Conservation (phyloP, 1,140 invertebrate species). For the Harlomillsia oculata region DNA sequence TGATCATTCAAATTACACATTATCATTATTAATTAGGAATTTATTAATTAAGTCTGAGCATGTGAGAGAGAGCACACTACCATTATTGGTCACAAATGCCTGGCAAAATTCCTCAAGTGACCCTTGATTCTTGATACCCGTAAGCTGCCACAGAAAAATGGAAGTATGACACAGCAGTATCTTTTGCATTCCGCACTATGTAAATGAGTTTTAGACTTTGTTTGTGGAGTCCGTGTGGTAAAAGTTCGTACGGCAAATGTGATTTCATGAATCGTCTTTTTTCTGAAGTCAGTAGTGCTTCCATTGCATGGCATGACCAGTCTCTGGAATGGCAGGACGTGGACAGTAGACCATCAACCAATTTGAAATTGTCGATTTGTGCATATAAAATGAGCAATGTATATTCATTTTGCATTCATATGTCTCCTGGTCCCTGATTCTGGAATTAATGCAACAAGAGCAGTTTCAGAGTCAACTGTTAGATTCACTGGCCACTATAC, state of each 20-base stretch:
- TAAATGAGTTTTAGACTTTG: conserved; percentile 56
- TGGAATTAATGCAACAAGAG: too few species aligned
- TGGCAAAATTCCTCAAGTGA: conserved; percentile 16
- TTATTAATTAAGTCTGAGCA: background rate
- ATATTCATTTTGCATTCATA: too few species aligned
- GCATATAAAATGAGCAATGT: too few species aligned
- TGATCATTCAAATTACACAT: background rate
- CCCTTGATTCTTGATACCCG: conserved; percentile 46
- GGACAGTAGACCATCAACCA: too few species aligned
- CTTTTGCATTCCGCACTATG: conserved; percentile 82
- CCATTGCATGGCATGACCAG: conserved; percentile 13
- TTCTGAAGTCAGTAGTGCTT: conserved; percentile 24
- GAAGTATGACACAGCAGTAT: conserved; percentile 82
- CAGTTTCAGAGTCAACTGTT: too few species aligned
- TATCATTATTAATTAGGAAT: background rate
- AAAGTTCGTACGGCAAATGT: conserved; percentile 55
- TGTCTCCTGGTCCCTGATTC: too few species aligned
- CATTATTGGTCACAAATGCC: conserved; percentile 11
- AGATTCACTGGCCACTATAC: too few species aligned
- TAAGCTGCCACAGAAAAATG: conserved; percentile 67
- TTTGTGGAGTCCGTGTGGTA: conserved; percentile 51
- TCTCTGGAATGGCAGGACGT: too few species aligned
- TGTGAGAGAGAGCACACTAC: conserved; percentile 3
- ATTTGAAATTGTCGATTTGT: too few species aligned
- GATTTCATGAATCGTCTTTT: conserved; percentile 57